Percentiles rank a stretch among this genome's conserved stretches.
Evolutionary conservation across 1,140 invertebrate species (phyloP).

Genomic region (Neodiprion lecontei): DNA sequence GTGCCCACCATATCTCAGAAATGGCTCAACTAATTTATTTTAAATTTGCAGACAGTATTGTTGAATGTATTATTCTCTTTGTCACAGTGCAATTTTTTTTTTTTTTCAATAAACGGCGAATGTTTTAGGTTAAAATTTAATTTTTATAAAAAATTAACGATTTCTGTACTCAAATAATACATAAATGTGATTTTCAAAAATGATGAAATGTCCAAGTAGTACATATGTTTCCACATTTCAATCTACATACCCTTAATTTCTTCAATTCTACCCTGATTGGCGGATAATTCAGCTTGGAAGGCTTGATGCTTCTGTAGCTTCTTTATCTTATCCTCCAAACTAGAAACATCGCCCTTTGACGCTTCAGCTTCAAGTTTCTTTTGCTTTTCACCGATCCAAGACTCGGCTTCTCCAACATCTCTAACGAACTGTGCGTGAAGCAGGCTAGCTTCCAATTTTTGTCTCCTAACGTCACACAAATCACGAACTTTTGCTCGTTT

Average conservation of each 20-base stretch:
- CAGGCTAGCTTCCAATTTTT: constrained; percentile 78
- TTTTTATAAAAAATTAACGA: too few species aligned
- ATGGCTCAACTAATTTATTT: too few species aligned
- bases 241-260: constrained; percentile 74
- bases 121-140: too few species aligned
- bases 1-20: too few species aligned
- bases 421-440: constrained; percentile 89
- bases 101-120: too few species aligned
- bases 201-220: not conserved
- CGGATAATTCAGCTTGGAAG: constrained; percentile 92
- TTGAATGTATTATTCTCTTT: too few species aligned
- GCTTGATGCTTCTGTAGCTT: constrained; percentile 98
- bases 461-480: constrained; percentile 68
- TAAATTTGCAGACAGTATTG: too few species aligned
- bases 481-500: constrained; percentile 76
- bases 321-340: constrained; percentile 89
- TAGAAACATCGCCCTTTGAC: constrained; percentile 74
- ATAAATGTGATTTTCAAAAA: not conserved
- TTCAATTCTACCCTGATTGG: constrained; percentile 86
- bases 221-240: not conserved
- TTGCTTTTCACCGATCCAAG: constrained; percentile 94
- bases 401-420: constrained; percentile 87
- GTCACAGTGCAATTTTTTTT: too few species aligned
- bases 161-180: constrained; percentile 10
- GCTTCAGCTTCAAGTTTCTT: constrained; percentile 84